Conservation (phyloP, 2,797 vertebrate species). For the Hypotaenidia philippensis region DNA sequence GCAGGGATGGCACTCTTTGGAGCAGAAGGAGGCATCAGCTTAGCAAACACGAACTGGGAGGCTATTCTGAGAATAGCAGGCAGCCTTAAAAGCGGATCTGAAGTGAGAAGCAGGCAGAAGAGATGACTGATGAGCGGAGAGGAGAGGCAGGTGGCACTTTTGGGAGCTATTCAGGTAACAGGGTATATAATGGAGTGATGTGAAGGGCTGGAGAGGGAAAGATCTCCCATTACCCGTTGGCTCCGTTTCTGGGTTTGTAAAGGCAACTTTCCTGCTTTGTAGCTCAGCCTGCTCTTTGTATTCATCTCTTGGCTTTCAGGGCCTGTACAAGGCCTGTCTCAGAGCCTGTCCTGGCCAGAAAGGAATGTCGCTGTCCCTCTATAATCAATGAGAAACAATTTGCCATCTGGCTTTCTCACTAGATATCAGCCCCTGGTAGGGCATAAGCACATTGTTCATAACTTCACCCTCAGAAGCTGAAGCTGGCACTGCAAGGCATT, state of each 20-base stretch:
- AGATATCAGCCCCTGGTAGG: neutral
- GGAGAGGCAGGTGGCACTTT: conserved; percentile 12
- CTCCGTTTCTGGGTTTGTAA: neutral
- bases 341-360: neutral
- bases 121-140: conserved; percentile 28
- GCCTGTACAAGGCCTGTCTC: fast-evolving
- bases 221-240: neutral
- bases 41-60: conserved; percentile 52
- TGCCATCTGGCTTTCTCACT: neutral
- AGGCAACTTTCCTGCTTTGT: neutral
- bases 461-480: fast-evolving
- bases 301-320: neutral
- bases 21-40: conserved; percentile 59
- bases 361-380: neutral
- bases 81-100: conserved; percentile 36
- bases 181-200: conserved; percentile 1
- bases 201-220: neutral
- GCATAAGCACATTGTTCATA: fast-evolving
- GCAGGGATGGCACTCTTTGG: conserved; percentile 64
- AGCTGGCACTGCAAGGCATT: neutral
- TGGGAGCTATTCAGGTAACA: conserved; percentile 46
- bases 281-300: neutral
- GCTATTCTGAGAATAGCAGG: conserved; percentile 55
- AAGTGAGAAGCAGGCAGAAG: neutral
- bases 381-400: neutral